Evolutionary conservation across 2,797 vertebrate species (phyloP), one percentile per base, ranked within the genome.

Genomic region (Crocodylus rhombifer): DNA sequence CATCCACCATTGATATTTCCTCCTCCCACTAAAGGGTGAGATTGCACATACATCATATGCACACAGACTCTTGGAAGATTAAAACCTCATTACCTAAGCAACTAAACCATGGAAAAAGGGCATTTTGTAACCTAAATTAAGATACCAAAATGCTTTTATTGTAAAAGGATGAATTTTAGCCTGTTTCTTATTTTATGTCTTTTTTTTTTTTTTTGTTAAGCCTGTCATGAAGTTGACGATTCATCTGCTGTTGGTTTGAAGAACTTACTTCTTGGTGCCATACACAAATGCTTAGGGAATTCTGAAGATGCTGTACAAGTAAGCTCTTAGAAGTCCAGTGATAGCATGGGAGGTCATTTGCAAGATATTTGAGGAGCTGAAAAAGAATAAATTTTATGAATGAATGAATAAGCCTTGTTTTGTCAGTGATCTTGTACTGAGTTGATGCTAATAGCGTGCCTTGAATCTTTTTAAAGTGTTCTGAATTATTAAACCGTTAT

Each of bases 221-320:
- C 99, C 93, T 98, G 99, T 92, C 99, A 99, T 88, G 98, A 98
- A 82, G 98, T 99, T 81, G 98, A 98, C 6, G 99, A 99, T 78
- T 94, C 98, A 20, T 98, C 98, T 0, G 98, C 98, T 71, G 85
- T 97, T 65, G 99, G 99, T 86, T 97, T 99, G 94, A 99, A 98
- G 97, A 98, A 99, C 97, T 98, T 99, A 94, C 98, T 99, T 21
- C 99, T 99, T 75, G 99, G 99, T 97, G 98, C 99, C 98, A 99
- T 99, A 95, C 99, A 98, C 97, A 99, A 99, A 98, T 99, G 98
- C 97, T 98, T 99, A 25, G 98, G 99, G 84, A 99, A 99, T 96
- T 97, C 98, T 91, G 98, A 99, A 97, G 99, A 99, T 97, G 99
- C 99, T 89, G 88, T 99, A 94, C 99, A 99, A 98, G 99, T 99